phyloP scores from a whole-genome alignment of 2,888 invertebrate genomes.

The Hypomecis atomaria region DNA sequence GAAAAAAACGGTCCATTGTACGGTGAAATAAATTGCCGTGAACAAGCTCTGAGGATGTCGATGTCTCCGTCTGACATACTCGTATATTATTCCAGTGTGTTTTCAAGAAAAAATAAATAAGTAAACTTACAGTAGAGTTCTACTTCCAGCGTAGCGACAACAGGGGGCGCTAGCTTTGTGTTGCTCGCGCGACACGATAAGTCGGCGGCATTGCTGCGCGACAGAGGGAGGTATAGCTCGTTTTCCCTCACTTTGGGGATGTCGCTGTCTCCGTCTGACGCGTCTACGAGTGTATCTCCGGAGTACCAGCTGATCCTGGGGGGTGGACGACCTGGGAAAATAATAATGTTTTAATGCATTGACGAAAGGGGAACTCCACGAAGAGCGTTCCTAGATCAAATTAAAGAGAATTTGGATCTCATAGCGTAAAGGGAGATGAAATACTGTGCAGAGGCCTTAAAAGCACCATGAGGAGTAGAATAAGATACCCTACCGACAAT shows the following conservation, averaged over 20 bases:
- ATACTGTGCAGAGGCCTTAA: too few species aligned
- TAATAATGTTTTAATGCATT: neutral
- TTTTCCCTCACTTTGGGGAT: conserved; percentile 88
- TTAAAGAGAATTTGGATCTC: too few species aligned
- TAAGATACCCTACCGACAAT: too few species aligned
- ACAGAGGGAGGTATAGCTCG: conserved; percentile 87
- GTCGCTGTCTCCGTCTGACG: conserved; percentile 87
- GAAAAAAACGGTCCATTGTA: too few species aligned
- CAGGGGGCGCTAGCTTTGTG: conserved; percentile 88
- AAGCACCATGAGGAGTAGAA: too few species aligned
- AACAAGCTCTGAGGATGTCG: too few species aligned
- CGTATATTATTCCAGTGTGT: too few species aligned
- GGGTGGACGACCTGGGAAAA: conserved; percentile 87
- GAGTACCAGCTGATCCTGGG: conserved; percentile 92
- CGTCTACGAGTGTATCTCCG: conserved; percentile 88
- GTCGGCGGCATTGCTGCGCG: conserved; percentile 87
- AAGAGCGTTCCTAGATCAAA: too few species aligned
- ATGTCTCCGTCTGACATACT: too few species aligned
- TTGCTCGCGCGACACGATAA: conserved; percentile 90
- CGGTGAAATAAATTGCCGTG: too few species aligned
- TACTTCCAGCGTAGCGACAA: conserved; percentile 87
- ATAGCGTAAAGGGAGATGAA: too few species aligned
- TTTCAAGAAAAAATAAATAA: neutral
- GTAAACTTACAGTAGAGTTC: conserved; percentile 89
- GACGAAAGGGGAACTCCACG: too few species aligned